These are phyloP conservation scores for Neodontobutis hainanensis DNA, from an alignment of 2,113 vertebrate species.

Conservation along the genomic window DNA sequence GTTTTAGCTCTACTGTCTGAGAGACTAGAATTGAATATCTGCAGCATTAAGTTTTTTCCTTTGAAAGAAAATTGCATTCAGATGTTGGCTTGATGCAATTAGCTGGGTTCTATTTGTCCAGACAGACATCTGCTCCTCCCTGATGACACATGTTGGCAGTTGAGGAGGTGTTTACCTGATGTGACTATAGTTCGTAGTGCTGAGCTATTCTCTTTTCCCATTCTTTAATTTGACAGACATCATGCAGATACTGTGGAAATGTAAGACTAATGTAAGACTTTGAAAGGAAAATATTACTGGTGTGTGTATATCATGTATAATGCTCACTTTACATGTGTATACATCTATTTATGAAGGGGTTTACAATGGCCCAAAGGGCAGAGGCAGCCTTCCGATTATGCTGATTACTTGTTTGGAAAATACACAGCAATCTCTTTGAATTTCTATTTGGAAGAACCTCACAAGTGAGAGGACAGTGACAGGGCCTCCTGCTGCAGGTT, in stretches of 20 bases:
- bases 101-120: conserved; percentile 43
- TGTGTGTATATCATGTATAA: too few relatives aligned
- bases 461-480: conserved; percentile 30
- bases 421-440: background rate
- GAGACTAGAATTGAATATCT: conserved; percentile 60
- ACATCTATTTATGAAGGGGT: too few relatives aligned
- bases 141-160: conserved; percentile 57
- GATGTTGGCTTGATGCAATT: conserved; percentile 68
- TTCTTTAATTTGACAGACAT: conserved; percentile 52
- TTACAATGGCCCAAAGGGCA: too few relatives aligned
- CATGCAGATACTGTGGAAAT: conserved; percentile 66
- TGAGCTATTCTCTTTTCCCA: conserved; percentile 38
- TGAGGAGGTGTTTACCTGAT: conserved; percentile 55
- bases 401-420: too few relatives aligned
- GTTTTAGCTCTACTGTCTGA: conserved; percentile 41
- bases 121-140: conserved; percentile 65
- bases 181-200: conserved; percentile 48
- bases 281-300: too few relatives aligned
- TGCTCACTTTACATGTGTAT: too few relatives aligned
- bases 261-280: conserved; percentile 14
- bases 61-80: conserved; percentile 77
- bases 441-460: conserved; percentile 24
- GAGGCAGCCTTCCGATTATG: too few relatives aligned
- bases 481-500: conserved; percentile 30
- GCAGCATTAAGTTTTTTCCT: conserved; percentile 74